phyloP scores from a whole-genome alignment of 2,113 vertebrate species.

The Gopherus flavomarginatus region DNA sequence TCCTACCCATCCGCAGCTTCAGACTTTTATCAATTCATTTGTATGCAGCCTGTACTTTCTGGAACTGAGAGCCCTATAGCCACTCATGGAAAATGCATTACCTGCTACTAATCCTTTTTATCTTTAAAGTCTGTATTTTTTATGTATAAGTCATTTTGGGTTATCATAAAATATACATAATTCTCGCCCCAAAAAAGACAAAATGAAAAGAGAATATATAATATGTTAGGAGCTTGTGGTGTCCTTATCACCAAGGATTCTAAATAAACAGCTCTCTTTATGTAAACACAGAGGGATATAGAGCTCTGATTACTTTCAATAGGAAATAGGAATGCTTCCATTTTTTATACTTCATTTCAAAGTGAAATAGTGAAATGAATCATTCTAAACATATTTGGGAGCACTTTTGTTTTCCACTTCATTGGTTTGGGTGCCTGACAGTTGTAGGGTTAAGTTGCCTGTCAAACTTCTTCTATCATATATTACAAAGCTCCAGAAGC shows the following conservation, averaged over 20 bases:
- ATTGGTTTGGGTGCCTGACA: conserved; percentile 18
- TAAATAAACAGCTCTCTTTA: conserved; percentile 86
- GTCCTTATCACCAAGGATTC: conserved; percentile 83
- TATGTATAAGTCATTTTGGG: conserved; percentile 89
- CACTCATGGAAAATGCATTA: conserved; percentile 93
- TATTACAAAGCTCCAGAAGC: background rate
- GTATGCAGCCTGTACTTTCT: conserved; percentile 84
- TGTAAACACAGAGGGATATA: conserved; percentile 85
- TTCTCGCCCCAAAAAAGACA: conserved; percentile 78
- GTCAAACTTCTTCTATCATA: conserved; percentile 11
- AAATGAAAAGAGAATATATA: conserved; percentile 88
- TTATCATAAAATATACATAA: conserved; percentile 91
- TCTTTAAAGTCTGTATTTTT: conserved; percentile 91
- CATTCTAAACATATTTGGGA: conserved; percentile 50
- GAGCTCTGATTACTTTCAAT: conserved; percentile 85
- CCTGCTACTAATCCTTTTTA: conserved; percentile 91
- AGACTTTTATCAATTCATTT: conserved; percentile 91
- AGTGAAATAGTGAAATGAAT: conserved; percentile 76
- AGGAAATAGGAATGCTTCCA: conserved; percentile 77
- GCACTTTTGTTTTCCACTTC: conserved; percentile 63
- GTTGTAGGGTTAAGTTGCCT: background rate
- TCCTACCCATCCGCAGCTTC: conserved; percentile 81
- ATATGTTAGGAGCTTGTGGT: conserved; percentile 77
- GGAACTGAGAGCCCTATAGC: conserved; percentile 86
- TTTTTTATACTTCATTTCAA: conserved; percentile 74